Evolutionary conservation across 2,888 invertebrate genomes (phyloP).

Genomic region (Camptogramma bilineatum): DNA sequence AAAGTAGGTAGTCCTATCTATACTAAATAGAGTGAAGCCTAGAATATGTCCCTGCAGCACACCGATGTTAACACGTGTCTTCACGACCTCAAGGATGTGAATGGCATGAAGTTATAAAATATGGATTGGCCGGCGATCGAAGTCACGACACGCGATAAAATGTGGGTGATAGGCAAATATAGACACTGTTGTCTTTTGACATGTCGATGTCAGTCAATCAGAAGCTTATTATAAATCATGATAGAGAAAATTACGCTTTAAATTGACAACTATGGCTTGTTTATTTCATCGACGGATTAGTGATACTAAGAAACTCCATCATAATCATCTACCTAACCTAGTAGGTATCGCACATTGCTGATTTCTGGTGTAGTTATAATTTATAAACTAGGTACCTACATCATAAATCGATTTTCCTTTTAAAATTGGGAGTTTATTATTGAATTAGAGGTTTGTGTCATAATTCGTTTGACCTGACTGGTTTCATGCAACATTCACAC

Average conservation of each 20-base stretch:
- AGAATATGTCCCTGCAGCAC: constrained; percentile 29
- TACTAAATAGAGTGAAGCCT: constrained; percentile 21
- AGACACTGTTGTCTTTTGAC: constrained; percentile 14
- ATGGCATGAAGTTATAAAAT: constrained; percentile 34
- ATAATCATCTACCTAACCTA: no score
- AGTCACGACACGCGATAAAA: constrained; percentile 33
- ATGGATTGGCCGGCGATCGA: constrained; percentile 32
- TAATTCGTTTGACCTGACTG: constrained; percentile 15
- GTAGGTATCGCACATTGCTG: no score
- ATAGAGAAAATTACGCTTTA: neutral
- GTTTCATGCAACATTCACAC: constrained; percentile 21
- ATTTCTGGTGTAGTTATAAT: no score
- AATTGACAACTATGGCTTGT: neutral
- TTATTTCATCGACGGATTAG: neutral
- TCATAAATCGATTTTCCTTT: neutral
- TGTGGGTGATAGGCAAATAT: constrained; percentile 27
- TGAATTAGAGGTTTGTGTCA: constrained; percentile 12
- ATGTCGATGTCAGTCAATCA: constrained; percentile 14
- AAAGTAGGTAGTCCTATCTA: neutral
- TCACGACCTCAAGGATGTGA: constrained; percentile 32
- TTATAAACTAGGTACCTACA: no score
- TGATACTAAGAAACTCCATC: no score
- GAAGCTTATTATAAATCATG: constrained; percentile 8
- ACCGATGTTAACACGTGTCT: constrained; percentile 32
- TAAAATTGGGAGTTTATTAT: neutral